A percentile compares a stretch with the other conserved stretches of the same genome.
phyloP scores from a whole-genome alignment of 2,888 invertebrate species.

The Pseudococcus longispinus region DNA sequence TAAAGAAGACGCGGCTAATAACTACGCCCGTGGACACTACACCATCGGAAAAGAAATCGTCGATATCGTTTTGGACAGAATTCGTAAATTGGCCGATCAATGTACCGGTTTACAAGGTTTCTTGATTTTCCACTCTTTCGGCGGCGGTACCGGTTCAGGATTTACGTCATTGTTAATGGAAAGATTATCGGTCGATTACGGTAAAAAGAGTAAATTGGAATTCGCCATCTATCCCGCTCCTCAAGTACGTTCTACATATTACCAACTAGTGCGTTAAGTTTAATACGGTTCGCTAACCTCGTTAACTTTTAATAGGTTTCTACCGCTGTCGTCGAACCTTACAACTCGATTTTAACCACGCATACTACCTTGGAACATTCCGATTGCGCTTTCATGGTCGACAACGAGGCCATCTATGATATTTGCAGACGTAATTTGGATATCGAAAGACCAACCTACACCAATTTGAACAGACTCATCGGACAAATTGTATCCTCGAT shows the following conservation, averaged over 20 bases:
- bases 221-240: slow-evolving; percentile 83
- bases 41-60: slow-evolving; percentile 95
- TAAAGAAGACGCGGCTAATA: slow-evolving; percentile 97
- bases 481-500: slow-evolving; percentile 94
- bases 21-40: slow-evolving; percentile 97
- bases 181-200: slow-evolving; percentile 69
- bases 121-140: slow-evolving; percentile 69
- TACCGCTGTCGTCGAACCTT: slow-evolving; percentile 93
- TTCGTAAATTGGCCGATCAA: slow-evolving; percentile 84
- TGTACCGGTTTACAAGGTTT: slow-evolving; percentile 76
- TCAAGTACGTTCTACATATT: slow-evolving; percentile 64
- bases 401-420: slow-evolving; percentile 84
- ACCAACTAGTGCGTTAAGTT: neutral
- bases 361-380: slow-evolving; percentile 95
- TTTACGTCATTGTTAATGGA: slow-evolving; percentile 71
- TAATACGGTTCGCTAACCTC: neutral
- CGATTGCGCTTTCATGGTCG: slow-evolving; percentile 96
- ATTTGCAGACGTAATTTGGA: slow-evolving; percentile 93
- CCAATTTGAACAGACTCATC: slow-evolving; percentile 93
- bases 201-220: slow-evolving; percentile 69
- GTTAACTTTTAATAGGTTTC: slow-evolving; percentile 71
- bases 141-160: slow-evolving; percentile 68
- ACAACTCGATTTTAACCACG: slow-evolving; percentile 95
- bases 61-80: slow-evolving; percentile 84
- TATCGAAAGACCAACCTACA: slow-evolving; percentile 95